Base-by-base conservation (phyloP, 2,797 vertebrate species). In the Gouania willdenowi region DNA sequence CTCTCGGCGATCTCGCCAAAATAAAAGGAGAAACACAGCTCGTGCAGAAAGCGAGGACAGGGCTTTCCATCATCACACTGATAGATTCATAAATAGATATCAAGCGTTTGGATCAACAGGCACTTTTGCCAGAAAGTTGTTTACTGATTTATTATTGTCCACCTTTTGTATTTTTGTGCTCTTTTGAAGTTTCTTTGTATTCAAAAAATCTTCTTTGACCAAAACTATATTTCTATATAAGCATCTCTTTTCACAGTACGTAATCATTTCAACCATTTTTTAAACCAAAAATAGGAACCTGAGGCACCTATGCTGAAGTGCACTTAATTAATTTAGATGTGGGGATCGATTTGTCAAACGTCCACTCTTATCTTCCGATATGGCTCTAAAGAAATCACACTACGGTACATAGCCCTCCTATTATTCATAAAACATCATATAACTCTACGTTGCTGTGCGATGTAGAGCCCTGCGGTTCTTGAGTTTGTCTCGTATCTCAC, bases 261-360 rank as follows among this genome's bases (percentile, higher is more conserved):
- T n/a, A 66, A 59, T 59, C 20, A 11, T 43, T 48, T 26, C 30
- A 46, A 66, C 53, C 30, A 46, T 64, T 71, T 52, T 15, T n/a
- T n/a, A n/a, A n/a, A 70, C 72, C 44, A 57, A 64, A 72, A 57
- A 71, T 9, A 66, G 64, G 75, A 83, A 79, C 67, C 19, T 58
- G 78, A 92, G 90, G 91, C 91, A 93, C 91, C 87, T 67, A 63
- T 86, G 87, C 60, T 53, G 84, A 92, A 92, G 89, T 87, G 89
- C 90, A 92, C 90, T 91, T 93, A 71, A 75, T 91, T 93, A 71
- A 75, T 70, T 77, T 83, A 51, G 79, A 62, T 53, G 53, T 47
- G 35, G 52, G 73, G 53, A 69, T 48, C 54, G 67, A 82, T 85
- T 85, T 68, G 66, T 78, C 76, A 47, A 55, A 68, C 70, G 40